phyloP scores from a whole-genome alignment of 2,113 vertebrate genomes.

The Geococcyx californianus region DNA sequence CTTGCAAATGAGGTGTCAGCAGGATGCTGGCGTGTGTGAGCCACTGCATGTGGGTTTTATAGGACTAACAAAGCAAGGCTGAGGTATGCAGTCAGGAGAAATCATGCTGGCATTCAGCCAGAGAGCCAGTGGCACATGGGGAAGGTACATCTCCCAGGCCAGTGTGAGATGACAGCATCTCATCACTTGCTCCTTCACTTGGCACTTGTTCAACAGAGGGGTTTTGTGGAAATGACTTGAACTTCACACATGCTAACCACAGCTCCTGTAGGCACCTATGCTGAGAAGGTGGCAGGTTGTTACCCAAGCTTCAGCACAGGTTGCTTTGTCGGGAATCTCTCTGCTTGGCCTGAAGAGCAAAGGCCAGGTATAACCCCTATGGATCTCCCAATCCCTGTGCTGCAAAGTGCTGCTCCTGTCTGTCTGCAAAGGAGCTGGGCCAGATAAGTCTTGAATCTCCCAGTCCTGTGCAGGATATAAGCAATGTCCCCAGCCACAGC shows the following conservation, averaged over 20 bases:
- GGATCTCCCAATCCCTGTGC: not conserved
- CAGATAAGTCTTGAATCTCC: not conserved
- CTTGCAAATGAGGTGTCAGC: constrained; percentile 11
- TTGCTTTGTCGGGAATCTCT: not conserved
- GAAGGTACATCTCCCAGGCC: not conserved
- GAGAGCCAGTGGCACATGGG: not conserved
- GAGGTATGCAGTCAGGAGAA: not conserved
- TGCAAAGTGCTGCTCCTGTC: not conserved
- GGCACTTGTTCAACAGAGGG: not conserved
- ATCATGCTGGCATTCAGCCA: not conserved
- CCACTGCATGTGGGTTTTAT: not conserved
- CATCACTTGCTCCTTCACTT: not conserved
- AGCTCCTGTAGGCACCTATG: not conserved
- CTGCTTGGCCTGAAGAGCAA: not conserved
- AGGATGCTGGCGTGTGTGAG: not conserved
- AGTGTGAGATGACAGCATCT: not conserved
- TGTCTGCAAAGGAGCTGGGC: not conserved
- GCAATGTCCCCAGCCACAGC: not conserved
- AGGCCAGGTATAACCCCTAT: rapidly evolving
- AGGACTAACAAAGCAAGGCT: not conserved
- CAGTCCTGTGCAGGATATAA: not conserved
- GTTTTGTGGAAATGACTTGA: not conserved
- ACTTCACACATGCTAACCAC: not conserved
- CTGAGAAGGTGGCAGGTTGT: not conserved
- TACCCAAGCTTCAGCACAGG: not conserved